Conservation (phyloP, 1,140 invertebrate genomes). For the Littorina saxatilis region DNA sequence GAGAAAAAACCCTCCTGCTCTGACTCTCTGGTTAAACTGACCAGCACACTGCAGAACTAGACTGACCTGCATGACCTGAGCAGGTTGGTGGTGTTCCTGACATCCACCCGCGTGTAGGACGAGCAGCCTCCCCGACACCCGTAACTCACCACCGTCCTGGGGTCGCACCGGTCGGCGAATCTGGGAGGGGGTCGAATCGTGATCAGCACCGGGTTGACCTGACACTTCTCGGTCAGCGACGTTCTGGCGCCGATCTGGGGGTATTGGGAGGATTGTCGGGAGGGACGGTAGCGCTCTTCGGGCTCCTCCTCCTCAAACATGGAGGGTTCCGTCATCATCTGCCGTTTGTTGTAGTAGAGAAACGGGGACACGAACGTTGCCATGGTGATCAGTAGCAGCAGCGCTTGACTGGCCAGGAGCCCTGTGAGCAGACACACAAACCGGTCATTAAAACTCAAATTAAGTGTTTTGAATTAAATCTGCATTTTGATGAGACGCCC, state of each 20-base stretch:
- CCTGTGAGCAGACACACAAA: slow-evolving; percentile 1
- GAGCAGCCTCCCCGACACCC: slow-evolving; percentile 43
- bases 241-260: slow-evolving; percentile 27
- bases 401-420: neutral
- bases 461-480: too few relatives aligned
- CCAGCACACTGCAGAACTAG: too few relatives aligned
- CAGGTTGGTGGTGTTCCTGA: slow-evolving; percentile 37
- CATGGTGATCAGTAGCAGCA: neutral
- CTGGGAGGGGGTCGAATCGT: slow-evolving; percentile 34
- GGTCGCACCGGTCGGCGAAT: slow-evolving; percentile 10
- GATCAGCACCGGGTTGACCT: slow-evolving; percentile 30
- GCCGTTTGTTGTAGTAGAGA: neutral
- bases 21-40: too few relatives aligned
- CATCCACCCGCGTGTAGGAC: slow-evolving; percentile 45
- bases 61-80: slow-evolving; percentile 46
- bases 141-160: slow-evolving; percentile 20
- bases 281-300: too few relatives aligned
- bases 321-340: neutral
- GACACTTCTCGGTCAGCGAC: slow-evolving; percentile 19
- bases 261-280: too few relatives aligned
- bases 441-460: too few relatives aligned
- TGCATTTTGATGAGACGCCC: too few relatives aligned
- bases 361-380: slow-evolving; percentile 12
- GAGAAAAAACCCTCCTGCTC: too few relatives aligned
- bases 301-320: too few relatives aligned